These are phyloP conservation scores for Champsocephalus esox DNA, from an alignment of 2,797 vertebrate species.

Conservation along the genomic window DNA sequence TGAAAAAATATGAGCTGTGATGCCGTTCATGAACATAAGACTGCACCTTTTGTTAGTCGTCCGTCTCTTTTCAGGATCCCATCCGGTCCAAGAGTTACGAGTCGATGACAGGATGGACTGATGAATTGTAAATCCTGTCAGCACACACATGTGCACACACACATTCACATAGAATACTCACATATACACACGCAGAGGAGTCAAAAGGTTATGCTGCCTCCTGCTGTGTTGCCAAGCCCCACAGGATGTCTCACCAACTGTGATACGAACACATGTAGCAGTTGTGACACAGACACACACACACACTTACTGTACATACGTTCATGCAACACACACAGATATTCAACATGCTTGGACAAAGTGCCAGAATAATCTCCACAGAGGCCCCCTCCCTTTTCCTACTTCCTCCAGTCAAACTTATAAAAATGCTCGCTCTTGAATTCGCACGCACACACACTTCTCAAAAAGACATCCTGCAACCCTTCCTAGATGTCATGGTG, in stretches of 20 bases:
- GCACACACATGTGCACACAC: conserved; percentile 39
- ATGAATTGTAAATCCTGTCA: conserved; percentile 71
- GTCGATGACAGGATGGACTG: conserved; percentile 60
- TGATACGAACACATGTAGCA: conserved; percentile 47
- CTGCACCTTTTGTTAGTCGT: conserved; percentile 19
- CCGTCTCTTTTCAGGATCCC: conserved; percentile 38
- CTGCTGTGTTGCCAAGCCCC: conserved; percentile 57
- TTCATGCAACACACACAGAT: conserved; percentile 31
- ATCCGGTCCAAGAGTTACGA: conserved; percentile 51
- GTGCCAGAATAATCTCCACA: conserved; percentile 32
- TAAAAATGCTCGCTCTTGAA: conserved; percentile 34
- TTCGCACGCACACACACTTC: conserved; percentile 42
- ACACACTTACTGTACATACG: not conserved
- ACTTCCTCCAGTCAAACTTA: conserved; percentile 43
- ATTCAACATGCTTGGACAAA: conserved; percentile 28
- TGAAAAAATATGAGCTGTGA: conserved; percentile 1
- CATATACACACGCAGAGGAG: conserved; percentile 38
- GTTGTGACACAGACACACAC: conserved; percentile 42
- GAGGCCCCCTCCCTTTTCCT: conserved; percentile 44
- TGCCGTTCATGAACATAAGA: not conserved
- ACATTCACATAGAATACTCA: conserved; percentile 41
- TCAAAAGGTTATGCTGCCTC: conserved; percentile 52
- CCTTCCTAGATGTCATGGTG: conserved; percentile 61
- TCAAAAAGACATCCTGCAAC: conserved; percentile 43
- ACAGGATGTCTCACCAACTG: conserved; percentile 69